Evolutionary conservation across 2,888 invertebrate species (phyloP).

Genomic region (Ornithoptera priamus): DNA sequence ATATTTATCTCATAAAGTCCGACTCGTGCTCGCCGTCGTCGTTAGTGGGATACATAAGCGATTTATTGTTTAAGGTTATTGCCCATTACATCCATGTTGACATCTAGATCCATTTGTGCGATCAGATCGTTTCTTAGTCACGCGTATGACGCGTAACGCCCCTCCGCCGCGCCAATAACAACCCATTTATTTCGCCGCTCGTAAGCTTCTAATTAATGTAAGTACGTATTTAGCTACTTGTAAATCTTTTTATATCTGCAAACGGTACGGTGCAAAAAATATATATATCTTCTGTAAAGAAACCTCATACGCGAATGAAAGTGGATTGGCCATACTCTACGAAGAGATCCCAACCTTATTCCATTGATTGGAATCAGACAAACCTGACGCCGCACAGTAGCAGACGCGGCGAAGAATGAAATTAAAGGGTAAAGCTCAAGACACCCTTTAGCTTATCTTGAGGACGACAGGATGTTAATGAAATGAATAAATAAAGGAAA

Average conservation of each 20-base stretch:
- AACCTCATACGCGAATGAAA: no score
- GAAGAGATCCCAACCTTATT: no score
- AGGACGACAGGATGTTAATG: no score
- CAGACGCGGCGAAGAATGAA: no score
- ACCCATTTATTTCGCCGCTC: conserved; percentile 7
- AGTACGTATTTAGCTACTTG: conserved; percentile 5
- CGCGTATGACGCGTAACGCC: conserved; percentile 1
- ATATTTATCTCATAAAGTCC: no score
- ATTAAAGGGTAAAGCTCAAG: no score
- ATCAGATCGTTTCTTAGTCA: conserved; percentile 29
- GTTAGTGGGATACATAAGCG: conserved; percentile 2
- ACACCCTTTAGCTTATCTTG: no score
- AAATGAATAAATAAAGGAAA: no score
- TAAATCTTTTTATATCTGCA: neutral
- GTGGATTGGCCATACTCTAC: no score
- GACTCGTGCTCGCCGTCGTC: neutral
- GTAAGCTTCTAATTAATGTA: conserved; percentile 24
- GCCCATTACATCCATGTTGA: conserved; percentile 24
- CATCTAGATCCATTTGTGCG: conserved; percentile 13
- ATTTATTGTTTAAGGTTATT: conserved; percentile 25
- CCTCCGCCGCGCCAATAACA: conserved; percentile 6
- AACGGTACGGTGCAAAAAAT: neutral
- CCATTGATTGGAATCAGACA: no score
- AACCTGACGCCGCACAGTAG: no score
- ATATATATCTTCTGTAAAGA: no score